Evolutionary conservation across 2,113 vertebrate species (phyloP).

Genomic region (Misgurnus anguillicaudatus): DNA sequence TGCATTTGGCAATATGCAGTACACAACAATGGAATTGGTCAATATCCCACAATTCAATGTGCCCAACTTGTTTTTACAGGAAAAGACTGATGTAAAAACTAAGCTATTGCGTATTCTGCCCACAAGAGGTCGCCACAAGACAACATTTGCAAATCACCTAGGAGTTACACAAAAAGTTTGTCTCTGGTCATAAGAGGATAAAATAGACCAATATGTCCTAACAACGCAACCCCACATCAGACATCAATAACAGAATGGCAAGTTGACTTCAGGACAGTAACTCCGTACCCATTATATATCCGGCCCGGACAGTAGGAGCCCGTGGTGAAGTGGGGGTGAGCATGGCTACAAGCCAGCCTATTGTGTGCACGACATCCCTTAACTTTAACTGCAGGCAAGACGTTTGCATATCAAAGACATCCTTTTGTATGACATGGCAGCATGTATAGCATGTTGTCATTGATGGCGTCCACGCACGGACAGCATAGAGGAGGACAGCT

Average conservation of each 20-base stretch:
- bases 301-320: constrained; percentile 34
- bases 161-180: not conserved
- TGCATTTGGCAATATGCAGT: not conserved
- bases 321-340: constrained; percentile 45
- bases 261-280: constrained; percentile 33
- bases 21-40: no score
- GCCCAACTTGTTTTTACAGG: no score
- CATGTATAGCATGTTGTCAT: no score
- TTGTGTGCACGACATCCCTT: constrained; percentile 41
- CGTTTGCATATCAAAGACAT: constrained; percentile 6
- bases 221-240: not conserved
- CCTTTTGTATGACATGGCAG: not conserved
- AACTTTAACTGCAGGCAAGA: constrained; percentile 22
- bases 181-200: not conserved
- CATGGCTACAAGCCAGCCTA: constrained; percentile 46
- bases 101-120: not conserved
- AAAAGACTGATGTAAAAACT: no score
- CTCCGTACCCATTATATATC: constrained; percentile 14
- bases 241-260: not conserved
- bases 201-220: not conserved
- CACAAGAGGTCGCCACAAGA: constrained; percentile 42
- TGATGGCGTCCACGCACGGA: not conserved
- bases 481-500: not conserved
- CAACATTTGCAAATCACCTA: not conserved
- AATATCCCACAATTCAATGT: not conserved